Evolutionary conservation across 1,140 invertebrate species (phyloP).

Genomic region (Neodiprion pinetum): DNA sequence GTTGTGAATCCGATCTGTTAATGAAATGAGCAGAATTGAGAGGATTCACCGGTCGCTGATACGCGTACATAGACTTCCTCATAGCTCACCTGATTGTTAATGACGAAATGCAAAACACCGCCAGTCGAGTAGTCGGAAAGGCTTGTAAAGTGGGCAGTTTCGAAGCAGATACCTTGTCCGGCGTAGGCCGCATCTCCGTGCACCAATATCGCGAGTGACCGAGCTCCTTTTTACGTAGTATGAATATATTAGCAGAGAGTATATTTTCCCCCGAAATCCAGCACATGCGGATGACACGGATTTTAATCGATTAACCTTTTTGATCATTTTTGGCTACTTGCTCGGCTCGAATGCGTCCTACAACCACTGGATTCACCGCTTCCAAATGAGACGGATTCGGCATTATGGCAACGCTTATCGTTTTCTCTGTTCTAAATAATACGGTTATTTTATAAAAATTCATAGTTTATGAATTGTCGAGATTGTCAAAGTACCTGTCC

Average conservation of each 20-base stretch:
- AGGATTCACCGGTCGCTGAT: background rate
- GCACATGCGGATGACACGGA: background rate
- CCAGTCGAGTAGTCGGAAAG: constrained; percentile 86
- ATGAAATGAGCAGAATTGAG: constrained; percentile 40
- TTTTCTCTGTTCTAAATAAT: constrained; percentile 75
- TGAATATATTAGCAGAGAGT: background rate
- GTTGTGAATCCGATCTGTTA: constrained; percentile 83
- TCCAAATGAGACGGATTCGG: constrained; percentile 94
- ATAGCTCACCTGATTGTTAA: constrained; percentile 81
- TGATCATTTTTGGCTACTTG: constrained; percentile 83
- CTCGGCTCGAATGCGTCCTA: constrained; percentile 84
- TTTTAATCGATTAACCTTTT: constrained; percentile 71
- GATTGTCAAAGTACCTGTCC: constrained; percentile 34
- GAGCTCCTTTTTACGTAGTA: constrained; percentile 28
- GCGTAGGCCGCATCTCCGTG: constrained; percentile 92
- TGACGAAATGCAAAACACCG: constrained; percentile 89
- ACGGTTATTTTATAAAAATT: constrained; percentile 56
- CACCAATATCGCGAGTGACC: constrained; percentile 76
- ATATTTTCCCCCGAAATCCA: constrained; percentile 12
- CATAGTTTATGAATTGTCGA: constrained; percentile 43
- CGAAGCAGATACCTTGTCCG: constrained; percentile 89
- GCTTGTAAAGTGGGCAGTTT: constrained; percentile 87
- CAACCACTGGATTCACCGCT: constrained; percentile 83
- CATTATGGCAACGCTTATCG: constrained; percentile 81
- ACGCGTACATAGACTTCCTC: constrained; percentile 18